Evolutionary conservation across 1,140 invertebrate genomes (phyloP), one percentile per base, ranked within the genome.

Genomic region (Oryzaephilus surinamensis): DNA sequence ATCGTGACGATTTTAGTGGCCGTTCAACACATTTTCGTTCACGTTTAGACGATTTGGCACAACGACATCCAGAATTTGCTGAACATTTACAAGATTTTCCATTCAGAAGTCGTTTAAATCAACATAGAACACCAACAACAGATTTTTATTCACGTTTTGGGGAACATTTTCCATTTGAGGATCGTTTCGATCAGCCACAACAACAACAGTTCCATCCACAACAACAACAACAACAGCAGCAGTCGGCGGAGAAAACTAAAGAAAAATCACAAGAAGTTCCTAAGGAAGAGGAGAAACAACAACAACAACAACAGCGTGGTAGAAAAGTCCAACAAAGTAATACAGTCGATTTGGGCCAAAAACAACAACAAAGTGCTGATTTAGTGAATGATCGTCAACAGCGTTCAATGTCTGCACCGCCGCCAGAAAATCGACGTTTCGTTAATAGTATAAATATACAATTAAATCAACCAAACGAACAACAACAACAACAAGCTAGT

Each of bases 341-440:
- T 45, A 85, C 82, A 7, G 75, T 82, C 29, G 81, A 84, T 54
- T 73, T 84, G 54, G 79, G 78, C 21, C 74, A 79, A 33, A 80
- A 78, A 57, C 74, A 75, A 38, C n/a, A n/a, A n/a, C n/a, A n/a
- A n/a, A n/a, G n/a, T n/a, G n/a, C n/a, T n/a, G 65, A 68, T 34
- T 64, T 65, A 19, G 64, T 67, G 53, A 64, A 71, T 67, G 52
- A 70, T 43, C 70, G 77, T 33, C 66, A 63, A 13, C 76, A 79
- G 41, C 62, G 81, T 48, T 76, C 74, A 35, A 73, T 76, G 76
- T 82, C 79, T 44, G 79, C 79, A 4, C 79, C 79, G 11, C 79
- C 79, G 7, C 63, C 71, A 23, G 70, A 71, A 49, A 65, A 48
- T 59, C 64, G 45, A 36, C 39, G 71, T 38, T 75, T 64, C 42